Base-by-base conservation (phyloP, 2,113 vertebrate genomes). In the Glareola pratincola region DNA sequence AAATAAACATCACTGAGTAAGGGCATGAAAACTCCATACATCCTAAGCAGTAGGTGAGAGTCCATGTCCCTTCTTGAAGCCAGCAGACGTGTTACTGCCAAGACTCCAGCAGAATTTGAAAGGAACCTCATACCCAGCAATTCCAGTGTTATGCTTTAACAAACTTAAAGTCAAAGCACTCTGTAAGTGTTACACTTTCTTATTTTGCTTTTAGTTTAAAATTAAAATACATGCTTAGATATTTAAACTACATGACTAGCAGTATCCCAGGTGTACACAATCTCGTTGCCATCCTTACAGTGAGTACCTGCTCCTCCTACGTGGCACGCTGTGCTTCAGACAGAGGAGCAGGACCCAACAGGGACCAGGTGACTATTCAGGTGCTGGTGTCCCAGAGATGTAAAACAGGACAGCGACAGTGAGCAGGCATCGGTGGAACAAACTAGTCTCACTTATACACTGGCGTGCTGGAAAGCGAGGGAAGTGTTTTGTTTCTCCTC, bases 311-410 rank as follows among this genome's bases (percentile, higher is more conserved):
- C 29, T 53, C 30, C 71, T n/a, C 7, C 9, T 56, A 4, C 1
- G 19, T 12, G 26, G 56, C 80, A 47, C 1, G 1, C 10, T 39
- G 88, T 48, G n/a, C 20, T 47, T 47, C 41, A 39, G 45, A 17
- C 21, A 51, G 45, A 41, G 45, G 19, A 54, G 63, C n/a, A 17
- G 63, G 39, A 41, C 10, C 37, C 60, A n/a, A 4, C 34, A 54
- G 62, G 47, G 12, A 21, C 63, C 11, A 34, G 0, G 1, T 1
- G 3, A 45, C 45, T 12, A 10, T 50, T 22, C 1, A 3, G 9
- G 71, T 45, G n/a, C 63, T 26, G 6, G 9, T 14, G 54, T 17
- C 23, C 54, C 71, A 59, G 32, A 10, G n/a, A 26, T 15, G 36
- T 27, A 29, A 50, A 76, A 20, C 18, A 15, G 60, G 45, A 22